Base-by-base conservation (phyloP, 1,140 invertebrate species). In the Drosophila nasuta region DNA sequence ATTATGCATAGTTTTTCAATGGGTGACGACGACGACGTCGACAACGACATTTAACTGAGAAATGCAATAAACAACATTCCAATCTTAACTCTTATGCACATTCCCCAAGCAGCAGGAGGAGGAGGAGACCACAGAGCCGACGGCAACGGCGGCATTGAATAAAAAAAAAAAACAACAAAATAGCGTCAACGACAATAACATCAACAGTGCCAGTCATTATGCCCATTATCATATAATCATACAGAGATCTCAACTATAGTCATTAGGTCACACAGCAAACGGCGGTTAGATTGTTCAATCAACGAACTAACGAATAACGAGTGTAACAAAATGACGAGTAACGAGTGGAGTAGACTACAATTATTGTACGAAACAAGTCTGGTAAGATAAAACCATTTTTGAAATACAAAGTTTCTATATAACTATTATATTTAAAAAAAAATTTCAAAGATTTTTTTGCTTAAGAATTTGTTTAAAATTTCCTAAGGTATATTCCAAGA, bases 11-110 rank as follows among this genome's bases (percentile, higher is more conserved):
- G 71, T 73, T 73, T 74, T 82, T 68, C 67, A 83, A 69, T 76
- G 67, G 77, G 45, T 75, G 82, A 68, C 68, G 76, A 75, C 67
- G 67, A 38, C 59, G 48, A 3, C 67, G 67, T 30, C 59, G 48
- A 3, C n/a, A 8, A 51, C 82, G 82, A 78, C 82, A 85, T 81
- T 85, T 86, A 85, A 66, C 74, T 80, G 63, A 81, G 70, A 79
- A 85, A 85, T 86, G 82, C 82, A 86, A 86, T 86, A 87, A 86
- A 86, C 82, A 87, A 76, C 82, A 86, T 86, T 87, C 82, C 82
- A 82, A 87, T 79, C 79, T 73, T 73, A 77, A 82, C 70, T 75
- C 68, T 57, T 70, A 74, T 58, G 56, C 62, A 62, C 45, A 71
- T 66, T 56, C 41, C 45, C 33, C 62, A n/a, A 60, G 49, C 35